Conservation (phyloP, 2,797 vertebrate genomes). For the Gambusia yucatana region DNA sequence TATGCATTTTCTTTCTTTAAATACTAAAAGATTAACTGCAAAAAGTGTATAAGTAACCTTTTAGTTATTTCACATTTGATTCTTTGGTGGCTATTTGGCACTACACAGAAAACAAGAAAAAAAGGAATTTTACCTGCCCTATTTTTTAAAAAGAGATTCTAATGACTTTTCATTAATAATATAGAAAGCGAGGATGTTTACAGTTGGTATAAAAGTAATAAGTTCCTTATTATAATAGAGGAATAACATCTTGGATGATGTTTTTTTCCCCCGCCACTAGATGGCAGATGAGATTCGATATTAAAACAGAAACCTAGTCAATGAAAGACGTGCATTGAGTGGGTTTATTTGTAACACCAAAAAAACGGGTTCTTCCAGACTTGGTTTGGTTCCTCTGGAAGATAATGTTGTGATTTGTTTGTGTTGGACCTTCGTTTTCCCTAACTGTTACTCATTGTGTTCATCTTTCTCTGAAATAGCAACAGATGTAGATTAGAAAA, state of each 20-base stretch:
- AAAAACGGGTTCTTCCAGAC: background rate
- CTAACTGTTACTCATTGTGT: background rate
- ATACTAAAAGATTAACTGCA: background rate
- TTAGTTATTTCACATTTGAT: background rate
- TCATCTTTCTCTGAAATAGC: background rate
- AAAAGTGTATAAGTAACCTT: background rate
- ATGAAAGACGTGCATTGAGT: background rate
- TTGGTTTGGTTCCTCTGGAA: background rate
- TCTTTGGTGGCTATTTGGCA: background rate
- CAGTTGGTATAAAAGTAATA: background rate
- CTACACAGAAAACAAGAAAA: background rate
- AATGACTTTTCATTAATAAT: background rate
- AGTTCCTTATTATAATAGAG: background rate
- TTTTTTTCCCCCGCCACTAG: conserved; percentile 18
- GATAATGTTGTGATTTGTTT: background rate
- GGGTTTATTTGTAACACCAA: background rate
- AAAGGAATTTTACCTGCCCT: background rate
- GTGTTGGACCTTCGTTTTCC: background rate
- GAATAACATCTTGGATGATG: background rate
- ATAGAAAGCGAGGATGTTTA: background rate
- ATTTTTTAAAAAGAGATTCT: background rate
- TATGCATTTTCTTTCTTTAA: background rate
- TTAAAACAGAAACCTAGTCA: background rate
- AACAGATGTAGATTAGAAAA: background rate
- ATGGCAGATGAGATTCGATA: conserved; percentile 19